Evolutionary conservation across 2,888 invertebrate genomes (phyloP).

Genomic region (Drosophila demipolita): DNA sequence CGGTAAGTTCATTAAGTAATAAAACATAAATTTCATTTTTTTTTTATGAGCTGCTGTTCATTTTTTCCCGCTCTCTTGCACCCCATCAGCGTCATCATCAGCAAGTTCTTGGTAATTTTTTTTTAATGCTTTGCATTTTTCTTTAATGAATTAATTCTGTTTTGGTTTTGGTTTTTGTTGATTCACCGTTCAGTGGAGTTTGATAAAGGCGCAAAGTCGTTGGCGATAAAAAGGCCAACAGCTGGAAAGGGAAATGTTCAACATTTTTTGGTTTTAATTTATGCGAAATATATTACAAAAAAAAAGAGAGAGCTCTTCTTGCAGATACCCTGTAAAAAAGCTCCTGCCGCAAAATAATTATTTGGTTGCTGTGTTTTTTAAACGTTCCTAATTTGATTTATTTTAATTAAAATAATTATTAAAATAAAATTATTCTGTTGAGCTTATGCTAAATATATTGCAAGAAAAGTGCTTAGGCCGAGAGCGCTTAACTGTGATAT

Average conservation of each 20-base stretch:
- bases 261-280: conserved; percentile 64
- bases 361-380: not conserved
- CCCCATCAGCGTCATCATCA: conserved; percentile 37
- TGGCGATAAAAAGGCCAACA: conserved; percentile 66
- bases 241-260: conserved; percentile 25
- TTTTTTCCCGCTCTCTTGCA: conserved; percentile 14
- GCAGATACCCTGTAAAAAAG: not conserved
- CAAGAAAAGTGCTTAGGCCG: not conserved
- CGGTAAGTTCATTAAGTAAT: conserved; percentile 83
- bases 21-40: conserved; percentile 76
- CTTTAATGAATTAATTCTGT: conserved; percentile 84
- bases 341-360: not conserved
- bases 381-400: not conserved
- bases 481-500: not conserved
- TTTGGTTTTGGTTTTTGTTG: conserved; percentile 78
- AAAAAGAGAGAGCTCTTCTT: not conserved
- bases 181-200: conserved; percentile 79
- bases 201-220: conserved; percentile 78
- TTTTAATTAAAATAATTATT: not conserved
- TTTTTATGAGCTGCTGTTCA: conserved; percentile 12
- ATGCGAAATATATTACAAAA: conserved; percentile 64
- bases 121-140: conserved; percentile 81
- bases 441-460: not conserved
- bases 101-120: conserved; percentile 61
- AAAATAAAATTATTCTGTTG: not conserved